Evolutionary conservation across 2,113 vertebrate species (phyloP).

Genomic region (Recurvirostra avosetta): DNA sequence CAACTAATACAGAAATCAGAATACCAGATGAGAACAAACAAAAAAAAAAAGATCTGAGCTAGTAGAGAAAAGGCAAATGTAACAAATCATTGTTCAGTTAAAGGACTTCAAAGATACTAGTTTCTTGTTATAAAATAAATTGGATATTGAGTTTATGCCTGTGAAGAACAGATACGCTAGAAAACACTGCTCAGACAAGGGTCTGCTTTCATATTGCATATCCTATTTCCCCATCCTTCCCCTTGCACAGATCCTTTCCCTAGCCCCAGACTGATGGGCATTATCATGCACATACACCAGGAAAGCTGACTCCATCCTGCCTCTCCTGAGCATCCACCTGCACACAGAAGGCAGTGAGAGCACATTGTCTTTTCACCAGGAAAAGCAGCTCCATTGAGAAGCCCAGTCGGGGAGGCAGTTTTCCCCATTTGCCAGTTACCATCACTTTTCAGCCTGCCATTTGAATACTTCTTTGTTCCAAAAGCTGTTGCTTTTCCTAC

Average conservation of each 20-base stretch:
- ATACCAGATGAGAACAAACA: not conserved
- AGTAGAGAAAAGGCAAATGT: not conserved
- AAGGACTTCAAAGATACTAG: not conserved
- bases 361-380: not conserved
- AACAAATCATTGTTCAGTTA: not conserved
- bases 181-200: not conserved
- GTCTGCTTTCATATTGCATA: not conserved
- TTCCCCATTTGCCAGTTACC: not conserved
- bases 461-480: not conserved
- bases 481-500: not conserved
- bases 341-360: not conserved
- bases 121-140: not conserved
- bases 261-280: not conserved
- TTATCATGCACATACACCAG: not conserved
- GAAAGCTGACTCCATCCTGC: not conserved
- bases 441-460: not conserved
- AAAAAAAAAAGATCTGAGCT: not conserved
- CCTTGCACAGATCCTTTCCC: not conserved
- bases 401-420: not conserved
- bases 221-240: not conserved
- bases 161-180: not conserved
- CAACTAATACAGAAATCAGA: not conserved
- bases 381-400: not conserved
- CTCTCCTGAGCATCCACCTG: not conserved
- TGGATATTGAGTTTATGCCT: not conserved